Conservation (phyloP, 92 coral and sea anemone species). For the Porites evermanni region DNA sequence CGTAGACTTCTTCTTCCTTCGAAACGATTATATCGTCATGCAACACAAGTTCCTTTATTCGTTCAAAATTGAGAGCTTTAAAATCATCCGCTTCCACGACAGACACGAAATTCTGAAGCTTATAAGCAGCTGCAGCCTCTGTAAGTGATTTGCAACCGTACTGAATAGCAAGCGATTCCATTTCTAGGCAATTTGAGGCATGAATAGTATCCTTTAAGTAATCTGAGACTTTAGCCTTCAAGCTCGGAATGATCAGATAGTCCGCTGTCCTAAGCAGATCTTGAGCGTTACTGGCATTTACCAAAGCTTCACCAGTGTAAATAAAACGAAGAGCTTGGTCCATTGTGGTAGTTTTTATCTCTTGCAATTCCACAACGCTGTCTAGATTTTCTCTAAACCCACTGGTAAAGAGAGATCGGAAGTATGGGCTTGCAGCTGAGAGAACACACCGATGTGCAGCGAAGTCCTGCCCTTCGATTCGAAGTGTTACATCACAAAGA, state of each 20-base stretch:
- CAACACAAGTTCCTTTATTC: neutral
- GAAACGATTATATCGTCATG: conserved; percentile 39
- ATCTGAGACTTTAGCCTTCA: conserved; percentile 27
- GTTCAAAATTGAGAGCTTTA: conserved; percentile 23
- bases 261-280: conserved; percentile 44
- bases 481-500: conserved; percentile 37
- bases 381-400: conserved; percentile 23
- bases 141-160: conserved; percentile 13
- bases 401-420: conserved; percentile 30
- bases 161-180: conserved; percentile 24
- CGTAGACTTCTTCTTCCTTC: conserved; percentile 37
- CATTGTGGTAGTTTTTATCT: neutral
- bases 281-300: conserved; percentile 13
- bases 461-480: conserved; percentile 19
- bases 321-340: conserved; percentile 29
- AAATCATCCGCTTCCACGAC: conserved; percentile 11
- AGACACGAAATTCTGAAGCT: conserved; percentile 1
- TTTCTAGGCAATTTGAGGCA: conserved; percentile 28
- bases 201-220: conserved; percentile 15
- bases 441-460: conserved; percentile 40
- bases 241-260: conserved; percentile 37
- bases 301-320: conserved; percentile 36
- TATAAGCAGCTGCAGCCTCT: conserved; percentile 1
- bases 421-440: conserved; percentile 49
- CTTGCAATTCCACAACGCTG: conserved; percentile 19